Evolutionary conservation across 2,113 vertebrate genomes (phyloP).

Genomic region (Diphyllodes magnificus): DNA sequence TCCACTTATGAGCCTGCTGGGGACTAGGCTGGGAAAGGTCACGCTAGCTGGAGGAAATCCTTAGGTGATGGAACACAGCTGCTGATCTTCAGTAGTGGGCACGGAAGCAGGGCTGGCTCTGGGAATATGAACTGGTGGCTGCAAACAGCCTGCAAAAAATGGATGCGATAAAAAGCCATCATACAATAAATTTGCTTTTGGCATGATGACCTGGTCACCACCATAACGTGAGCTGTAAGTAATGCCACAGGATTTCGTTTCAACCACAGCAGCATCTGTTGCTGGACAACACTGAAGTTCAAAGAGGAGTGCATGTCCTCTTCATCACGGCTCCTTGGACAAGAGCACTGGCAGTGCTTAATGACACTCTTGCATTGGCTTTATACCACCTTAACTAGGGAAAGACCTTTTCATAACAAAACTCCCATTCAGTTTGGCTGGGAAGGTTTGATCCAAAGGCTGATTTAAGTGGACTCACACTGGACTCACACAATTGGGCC

Average conservation of each 20-base stretch:
- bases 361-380: not conserved
- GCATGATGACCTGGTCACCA: not conserved
- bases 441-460: not conserved
- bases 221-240: not conserved
- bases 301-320: not conserved
- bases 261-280: not conserved
- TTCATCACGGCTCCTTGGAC: rapidly evolving
- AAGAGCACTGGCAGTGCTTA: not conserved
- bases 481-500: no score
- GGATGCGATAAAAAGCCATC: not conserved
- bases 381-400: not conserved
- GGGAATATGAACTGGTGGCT: not conserved
- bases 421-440: not conserved
- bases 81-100: not conserved
- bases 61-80: not conserved
- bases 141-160: not conserved
- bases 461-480: not conserved
- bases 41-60: not conserved
- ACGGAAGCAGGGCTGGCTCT: not conserved
- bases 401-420: not conserved
- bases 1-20: not conserved
- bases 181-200: not conserved
- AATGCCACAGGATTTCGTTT: not conserved
- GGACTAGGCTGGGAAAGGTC: not conserved
- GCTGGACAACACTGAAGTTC: not conserved